Base-by-base conservation (phyloP, 2,888 invertebrate genomes). In the Synergus laeviventris region DNA sequence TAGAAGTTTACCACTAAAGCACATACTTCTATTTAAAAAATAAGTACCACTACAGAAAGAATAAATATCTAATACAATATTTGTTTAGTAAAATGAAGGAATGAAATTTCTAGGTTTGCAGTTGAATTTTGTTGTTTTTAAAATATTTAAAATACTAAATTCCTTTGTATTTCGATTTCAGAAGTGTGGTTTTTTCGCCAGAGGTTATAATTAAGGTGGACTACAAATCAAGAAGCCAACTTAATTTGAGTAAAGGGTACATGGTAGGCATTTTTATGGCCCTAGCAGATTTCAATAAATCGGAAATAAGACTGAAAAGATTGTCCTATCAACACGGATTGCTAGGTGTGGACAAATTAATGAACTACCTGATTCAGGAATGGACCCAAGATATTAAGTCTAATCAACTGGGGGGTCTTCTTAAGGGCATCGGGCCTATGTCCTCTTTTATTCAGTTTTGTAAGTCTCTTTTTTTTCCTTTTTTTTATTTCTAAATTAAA, bases 351-450 rank as follows among this genome's bases (percentile, higher is more conserved):
- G 97, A 98, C 86, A 96, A 96, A 88, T 91, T 99, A 36, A 91
- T 98, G 62, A 93, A 94, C 61, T 97, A 95, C 92, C 93, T 96
- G 73, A 89, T 97, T 16, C 94, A 95, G 83, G 98, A 99, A 89
- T 99, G 99, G 99, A 91, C 97, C 7, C 94, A 95, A 49, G 99
- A 99, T 90, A 98, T 99, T 84, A 96, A 96, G 87, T 95, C 96
- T 80, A 96, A 97, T 90, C 99, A 99, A 90, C 92, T 99, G 74
- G 97, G 97, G 0, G 95, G 96, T 78, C 93, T 99, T 73, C 93
- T 99, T 49, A 96, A 97, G 62, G 98, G 99, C 18, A 96, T 99
- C 60, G 99, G 99, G n/a, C 99, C 99, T 8, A 96, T 99, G 93
- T 95, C 98, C 91, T 97, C 98, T 0, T 92, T 99, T 77, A 94